Evolutionary conservation across 2,113 vertebrate genomes (phyloP).

Genomic region (Noturus placidus): DNA sequence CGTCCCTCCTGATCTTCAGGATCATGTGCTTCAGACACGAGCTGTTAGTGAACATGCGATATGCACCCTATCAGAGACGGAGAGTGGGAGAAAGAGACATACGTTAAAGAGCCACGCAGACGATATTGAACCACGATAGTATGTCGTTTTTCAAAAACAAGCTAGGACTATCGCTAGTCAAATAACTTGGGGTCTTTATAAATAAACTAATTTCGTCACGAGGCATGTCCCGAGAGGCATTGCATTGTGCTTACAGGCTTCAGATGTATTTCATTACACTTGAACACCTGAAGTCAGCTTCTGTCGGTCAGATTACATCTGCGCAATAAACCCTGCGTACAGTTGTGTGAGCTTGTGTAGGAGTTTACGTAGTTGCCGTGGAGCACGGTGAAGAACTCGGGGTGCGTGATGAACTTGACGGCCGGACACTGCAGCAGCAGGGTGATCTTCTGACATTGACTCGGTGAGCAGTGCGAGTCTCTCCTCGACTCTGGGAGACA

Average conservation of each 20-base stretch:
- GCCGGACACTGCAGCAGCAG: slow-evolving; percentile 84
- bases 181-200: neutral
- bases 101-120: neutral
- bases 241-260: neutral
- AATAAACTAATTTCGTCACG: neutral
- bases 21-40: slow-evolving; percentile 91
- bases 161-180: neutral
- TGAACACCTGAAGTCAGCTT: neutral
- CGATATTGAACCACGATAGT: neutral
- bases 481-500: slow-evolving; percentile 77
- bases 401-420: slow-evolving; percentile 89
- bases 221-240: neutral
- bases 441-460: slow-evolving; percentile 85
- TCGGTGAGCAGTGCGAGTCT: slow-evolving; percentile 79
- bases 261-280: neutral
- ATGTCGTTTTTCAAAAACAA: neutral
- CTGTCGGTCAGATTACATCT: neutral
- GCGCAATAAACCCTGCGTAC: neutral
- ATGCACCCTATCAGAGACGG: slow-evolving; percentile 75
- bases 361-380: slow-evolving; percentile 86
- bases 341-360: neutral
- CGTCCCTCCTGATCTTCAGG: slow-evolving; percentile 84
- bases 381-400: slow-evolving; percentile 87
- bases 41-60: slow-evolving; percentile 87
- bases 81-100: neutral